phyloP scores from a whole-genome alignment of 2,797 vertebrate genomes.

The Psittacula echo region DNA sequence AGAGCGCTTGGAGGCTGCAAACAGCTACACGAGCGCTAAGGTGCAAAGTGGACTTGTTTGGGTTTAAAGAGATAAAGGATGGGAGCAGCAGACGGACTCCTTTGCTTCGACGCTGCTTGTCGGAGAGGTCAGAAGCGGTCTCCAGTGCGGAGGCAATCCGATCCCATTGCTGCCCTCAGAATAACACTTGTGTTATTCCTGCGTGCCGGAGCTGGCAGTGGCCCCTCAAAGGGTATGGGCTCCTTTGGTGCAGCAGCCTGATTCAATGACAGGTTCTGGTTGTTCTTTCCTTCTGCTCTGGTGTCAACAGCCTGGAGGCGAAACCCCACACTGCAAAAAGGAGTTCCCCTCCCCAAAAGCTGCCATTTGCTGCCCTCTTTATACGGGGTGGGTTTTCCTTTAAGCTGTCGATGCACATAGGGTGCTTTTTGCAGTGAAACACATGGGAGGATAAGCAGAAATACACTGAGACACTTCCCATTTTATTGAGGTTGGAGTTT shows the following conservation, averaged over 20 bases:
- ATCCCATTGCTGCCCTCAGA: conserved; percentile 1
- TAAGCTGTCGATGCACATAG: accelerated
- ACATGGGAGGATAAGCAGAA: background rate
- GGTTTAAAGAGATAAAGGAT: background rate
- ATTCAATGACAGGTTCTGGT: background rate
- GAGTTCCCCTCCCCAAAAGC: background rate
- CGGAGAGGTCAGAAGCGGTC: background rate
- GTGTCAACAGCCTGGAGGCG: background rate
- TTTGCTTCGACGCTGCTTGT: background rate
- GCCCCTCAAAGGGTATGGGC: background rate
- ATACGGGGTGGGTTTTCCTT: background rate
- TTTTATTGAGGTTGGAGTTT: background rate
- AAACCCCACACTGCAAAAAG: background rate
- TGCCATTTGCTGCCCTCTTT: background rate
- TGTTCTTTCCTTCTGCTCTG: background rate
- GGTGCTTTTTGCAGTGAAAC: background rate
- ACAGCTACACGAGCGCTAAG: background rate
- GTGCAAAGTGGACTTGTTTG: background rate
- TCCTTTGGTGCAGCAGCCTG: background rate
- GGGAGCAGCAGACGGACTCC: background rate
- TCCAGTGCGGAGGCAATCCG: background rate
- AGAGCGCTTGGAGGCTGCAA: background rate
- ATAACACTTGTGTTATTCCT: background rate
- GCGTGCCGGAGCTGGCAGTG: background rate
- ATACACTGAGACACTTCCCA: background rate